A percentile compares a stretch with the other conserved stretches of the same genome.
Conservation (phyloP, 2,888 invertebrate genomes). For the Brachypalpus laphriformis region DNA sequence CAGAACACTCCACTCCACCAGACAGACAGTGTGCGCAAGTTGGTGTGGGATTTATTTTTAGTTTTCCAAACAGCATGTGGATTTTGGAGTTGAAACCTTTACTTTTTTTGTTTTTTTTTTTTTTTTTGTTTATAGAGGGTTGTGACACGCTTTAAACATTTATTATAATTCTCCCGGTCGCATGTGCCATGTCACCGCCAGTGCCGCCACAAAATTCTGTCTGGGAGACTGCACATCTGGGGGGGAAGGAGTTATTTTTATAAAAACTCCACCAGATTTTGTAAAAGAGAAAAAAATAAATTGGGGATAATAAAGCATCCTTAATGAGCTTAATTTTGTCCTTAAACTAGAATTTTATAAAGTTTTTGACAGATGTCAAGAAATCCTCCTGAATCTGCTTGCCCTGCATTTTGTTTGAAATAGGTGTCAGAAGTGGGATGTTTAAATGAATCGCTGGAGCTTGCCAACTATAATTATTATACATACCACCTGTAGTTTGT, state of each 20-base stretch:
- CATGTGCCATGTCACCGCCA: conserved; percentile 62
- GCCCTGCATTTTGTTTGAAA: no score
- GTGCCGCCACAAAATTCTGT: conserved; percentile 18
- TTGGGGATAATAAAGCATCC: neutral
- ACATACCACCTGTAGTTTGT: no score
- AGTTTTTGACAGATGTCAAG: neutral
- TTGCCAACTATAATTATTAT: no score
- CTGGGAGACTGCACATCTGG: conserved; percentile 66
- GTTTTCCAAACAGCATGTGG: conserved; percentile 58
- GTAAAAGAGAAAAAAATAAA: neutral
- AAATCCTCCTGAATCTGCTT: neutral
- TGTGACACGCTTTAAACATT: conserved; percentile 74
- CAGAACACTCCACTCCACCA: neutral
- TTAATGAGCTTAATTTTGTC: neutral
- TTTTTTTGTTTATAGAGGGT: conserved; percentile 14
- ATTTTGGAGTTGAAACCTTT: conserved; percentile 22
- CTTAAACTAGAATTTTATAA: neutral
- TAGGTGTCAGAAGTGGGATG: no score
- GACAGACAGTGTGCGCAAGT: conserved; percentile 16
- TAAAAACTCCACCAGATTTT: neutral
- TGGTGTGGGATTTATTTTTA: conserved; percentile 62
- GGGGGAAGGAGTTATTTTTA: conserved; percentile 44
- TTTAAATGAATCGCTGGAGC: no score
- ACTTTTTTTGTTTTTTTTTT: conserved; percentile 1
- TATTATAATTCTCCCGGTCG: conserved; percentile 64